Percentiles rank a stretch among this genome's conserved stretches.
phyloP scores from a whole-genome alignment of 2,888 invertebrate genomes.

The Drosophila testacea region DNA sequence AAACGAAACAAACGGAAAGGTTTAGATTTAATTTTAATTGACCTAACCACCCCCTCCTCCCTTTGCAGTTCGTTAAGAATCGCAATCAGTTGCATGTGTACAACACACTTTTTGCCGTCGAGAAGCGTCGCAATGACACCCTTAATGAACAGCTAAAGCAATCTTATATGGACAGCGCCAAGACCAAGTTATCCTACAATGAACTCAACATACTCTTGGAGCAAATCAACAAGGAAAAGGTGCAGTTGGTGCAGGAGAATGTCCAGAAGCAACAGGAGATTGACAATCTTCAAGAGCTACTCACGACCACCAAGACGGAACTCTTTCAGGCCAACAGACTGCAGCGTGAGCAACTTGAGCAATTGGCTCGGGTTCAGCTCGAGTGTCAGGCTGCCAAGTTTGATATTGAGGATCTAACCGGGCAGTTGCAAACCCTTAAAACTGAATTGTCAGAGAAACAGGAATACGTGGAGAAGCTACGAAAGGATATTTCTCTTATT shows the following conservation, averaged over 20 bases:
- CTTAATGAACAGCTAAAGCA: conserved; percentile 74
- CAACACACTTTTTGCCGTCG: conserved; percentile 81
- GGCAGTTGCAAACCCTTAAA: conserved; percentile 64
- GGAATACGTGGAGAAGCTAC: conserved; percentile 24
- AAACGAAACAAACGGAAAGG: too few relatives aligned
- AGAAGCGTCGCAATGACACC: conserved; percentile 82
- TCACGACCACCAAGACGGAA: conserved; percentile 72
- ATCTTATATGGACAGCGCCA: conserved; percentile 73
- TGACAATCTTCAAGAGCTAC: conserved; percentile 67
- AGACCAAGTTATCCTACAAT: conserved; percentile 62
- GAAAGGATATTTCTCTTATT: conserved; percentile 27
- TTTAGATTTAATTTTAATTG: too few relatives aligned
- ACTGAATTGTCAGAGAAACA: conserved; percentile 51
- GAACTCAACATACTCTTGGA: conserved; percentile 69
- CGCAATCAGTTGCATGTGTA: conserved; percentile 83
- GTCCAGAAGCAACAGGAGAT: conserved; percentile 69
- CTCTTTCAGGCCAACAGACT: conserved; percentile 71
- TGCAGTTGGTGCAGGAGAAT: conserved; percentile 57
- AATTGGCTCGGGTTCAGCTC: conserved; percentile 72
- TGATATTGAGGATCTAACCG: conserved; percentile 47
- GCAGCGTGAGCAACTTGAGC: conserved; percentile 73
- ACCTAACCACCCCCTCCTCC: not conserved
- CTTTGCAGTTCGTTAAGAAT: conserved; percentile 75
- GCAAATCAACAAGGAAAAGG: conserved; percentile 57
- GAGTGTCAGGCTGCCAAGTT: conserved; percentile 61